Evolutionary conservation across 2,113 vertebrate species (phyloP), one percentile per base, ranked within the genome.

Genomic region (Chloropsis hardwickii): DNA sequence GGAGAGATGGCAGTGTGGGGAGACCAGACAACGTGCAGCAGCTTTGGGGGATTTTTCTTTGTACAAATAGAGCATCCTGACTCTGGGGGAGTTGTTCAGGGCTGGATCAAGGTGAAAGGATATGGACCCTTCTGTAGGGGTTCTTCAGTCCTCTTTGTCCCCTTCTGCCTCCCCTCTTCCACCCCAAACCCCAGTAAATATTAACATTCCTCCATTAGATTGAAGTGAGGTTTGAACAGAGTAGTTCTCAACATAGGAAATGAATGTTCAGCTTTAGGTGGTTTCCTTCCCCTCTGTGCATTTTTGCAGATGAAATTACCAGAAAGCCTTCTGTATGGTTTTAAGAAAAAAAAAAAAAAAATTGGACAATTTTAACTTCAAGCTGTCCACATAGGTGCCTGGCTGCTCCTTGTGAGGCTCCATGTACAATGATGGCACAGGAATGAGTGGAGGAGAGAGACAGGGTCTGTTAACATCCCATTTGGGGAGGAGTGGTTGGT

Each of bases 21-120:
- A 70, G 64, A 50, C 12, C 9, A 48, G 74, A 28, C 0, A 0
- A 5, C 1, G 3, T 7, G 31, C 20, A 0, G 8, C 69, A 82
- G 42, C 23, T 81, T 39, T 37, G 48, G 64, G 65, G 33, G 6
- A 3, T 7, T 78, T 51, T 67, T 40, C 19, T 51, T 39, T 20
- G 17, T 14, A 18, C 47, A 67, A 15, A 14, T 12, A 6, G 28
- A 62, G 24, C 42, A 48, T 88, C 67, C 42, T 3, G 2, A 0
- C 15, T 29, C 44, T 29, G n/a, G 2, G 21, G 23, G 6, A 28
- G 31, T 21, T 80, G 35, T 24, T 45, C 5, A 21, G 48, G 39
- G 42, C 44, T 85, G 65, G 23, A 47, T 4, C 0, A 2, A 51
- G 27, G 39, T 29, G 29, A 50, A 51, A 42, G 22, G 44, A 60